Evolutionary conservation across 2,113 vertebrate species (phyloP), one percentile per base, ranked within the genome.

Genomic region (Gadus macrocephalus): DNA sequence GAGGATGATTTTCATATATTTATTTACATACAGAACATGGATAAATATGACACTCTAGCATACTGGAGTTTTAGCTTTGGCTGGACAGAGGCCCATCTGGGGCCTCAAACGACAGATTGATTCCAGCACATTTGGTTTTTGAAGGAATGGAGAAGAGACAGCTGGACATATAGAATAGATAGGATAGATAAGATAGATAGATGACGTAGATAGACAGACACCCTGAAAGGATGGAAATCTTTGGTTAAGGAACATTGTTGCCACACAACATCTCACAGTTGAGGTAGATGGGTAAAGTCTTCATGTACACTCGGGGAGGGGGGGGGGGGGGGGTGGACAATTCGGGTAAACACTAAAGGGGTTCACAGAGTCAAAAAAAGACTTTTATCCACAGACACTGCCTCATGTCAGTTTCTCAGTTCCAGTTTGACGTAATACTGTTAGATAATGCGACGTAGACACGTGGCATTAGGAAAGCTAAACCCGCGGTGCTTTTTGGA

Each of bases 221-320:
- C 88, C 90, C 90, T 91, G 90, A 91, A 86, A 84, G 90, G 83
- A 91, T 88, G 89, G 89, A 87, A 49, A 88, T 91, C 92, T 93
- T 93, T 93, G 91, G 92, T 92, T 92, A 89, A 89, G 88, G 81
- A 89, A 92, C 84, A 89, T 90, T 84, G 90, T 89, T 88, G 87
- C 87, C 88, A 91, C 86, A 89, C 88, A 78, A 91, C 87, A 87
- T 88, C 85, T 87, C 87, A 91, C 87, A 91, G 85, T 91, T 92
- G 92, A 93, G 91, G 91, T 93, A 93, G 91, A 92, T 92, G 90
- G 89, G 89, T 89, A 90, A 83, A 87, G 86, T 91, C 79, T 87
- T 86, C 81, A 78, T 89, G 86, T 88, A 88, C 85, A 89, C 82
- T 85, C 70, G 68, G 68, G 73, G 71, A 62, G 19, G 20, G 20